Percentiles rank a stretch among this genome's conserved stretches.
These are phyloP conservation scores for Andrena bicolor DNA, from an alignment of 2,888 invertebrate genomes.

Conservation along the genomic window DNA sequence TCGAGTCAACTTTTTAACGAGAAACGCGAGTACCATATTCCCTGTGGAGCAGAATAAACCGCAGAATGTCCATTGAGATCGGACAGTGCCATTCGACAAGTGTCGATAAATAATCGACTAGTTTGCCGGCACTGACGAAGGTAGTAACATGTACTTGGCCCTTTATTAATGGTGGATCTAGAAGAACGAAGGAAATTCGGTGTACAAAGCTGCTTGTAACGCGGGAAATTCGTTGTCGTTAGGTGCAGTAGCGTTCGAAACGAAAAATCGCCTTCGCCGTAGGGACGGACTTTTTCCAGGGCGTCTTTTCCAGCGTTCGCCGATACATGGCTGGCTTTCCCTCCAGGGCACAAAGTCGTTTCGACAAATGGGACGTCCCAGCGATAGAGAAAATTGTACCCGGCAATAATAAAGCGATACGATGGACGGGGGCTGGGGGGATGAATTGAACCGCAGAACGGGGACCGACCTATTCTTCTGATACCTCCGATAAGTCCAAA, in stretches of 20 bases:
- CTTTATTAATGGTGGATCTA: slow-evolving; percentile 44
- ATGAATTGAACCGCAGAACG: slow-evolving; percentile 57
- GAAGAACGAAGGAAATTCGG: slow-evolving; percentile 58
- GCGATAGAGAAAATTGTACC: slow-evolving; percentile 80
- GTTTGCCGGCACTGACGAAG: slow-evolving; percentile 31
- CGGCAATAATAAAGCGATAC: slow-evolving; percentile 76
- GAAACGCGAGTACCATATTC: too few relatives aligned
- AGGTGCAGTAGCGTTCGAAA: slow-evolving; percentile 47
- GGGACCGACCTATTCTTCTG: slow-evolving; percentile 4
- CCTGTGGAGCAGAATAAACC: background rate
- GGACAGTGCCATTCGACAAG: background rate
- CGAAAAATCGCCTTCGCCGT: slow-evolving; percentile 58
- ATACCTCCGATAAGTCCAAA: slow-evolving; percentile 61
- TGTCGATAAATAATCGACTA: slow-evolving; percentile 44
- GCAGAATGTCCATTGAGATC: background rate
- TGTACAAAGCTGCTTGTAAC: slow-evolving; percentile 42
- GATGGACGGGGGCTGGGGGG: slow-evolving; percentile 22
- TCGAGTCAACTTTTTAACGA: too few relatives aligned
- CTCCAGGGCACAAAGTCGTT: slow-evolving; percentile 74
- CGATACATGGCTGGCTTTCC: slow-evolving; percentile 58
- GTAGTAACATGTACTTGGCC: slow-evolving; percentile 36
- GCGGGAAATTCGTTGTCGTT: slow-evolving; percentile 62
- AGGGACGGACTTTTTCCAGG: slow-evolving; percentile 37
- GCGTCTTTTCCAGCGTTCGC: slow-evolving; percentile 51
- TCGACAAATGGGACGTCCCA: slow-evolving; percentile 77